Base-by-base conservation (phyloP, 37 sponge, comb jelly and placozoan species). In the Aplysina aerophoba region DNA sequence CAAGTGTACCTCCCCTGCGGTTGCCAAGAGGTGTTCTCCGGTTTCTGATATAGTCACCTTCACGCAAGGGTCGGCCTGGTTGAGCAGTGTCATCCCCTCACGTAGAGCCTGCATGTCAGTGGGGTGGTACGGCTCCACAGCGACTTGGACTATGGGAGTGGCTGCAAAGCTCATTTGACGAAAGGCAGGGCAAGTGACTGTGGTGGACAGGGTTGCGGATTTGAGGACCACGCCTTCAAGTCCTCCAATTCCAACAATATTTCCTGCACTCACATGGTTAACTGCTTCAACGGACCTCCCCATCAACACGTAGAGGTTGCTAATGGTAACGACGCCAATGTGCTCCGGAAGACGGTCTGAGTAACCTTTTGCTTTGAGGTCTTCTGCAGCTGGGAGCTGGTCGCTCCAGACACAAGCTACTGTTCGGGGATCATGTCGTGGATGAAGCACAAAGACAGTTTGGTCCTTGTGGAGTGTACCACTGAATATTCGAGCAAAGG, bases 1-100 rank as follows among this genome's bases (percentile, higher is more conserved):
- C 37, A 99, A 83, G 67, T 99, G 99, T 16, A 99, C 99, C 85
- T 99, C 99, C 30, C 99, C 99, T 0, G 97, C 92, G 13, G 95
- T 88, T 22, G 86, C 72, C 0, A 99, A 83, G 1, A 99, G 83
- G 61, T 91, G 90, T 60, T 99, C 99, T 14, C 99, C 99, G 1
- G 97, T 91, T 53, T 89, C 95, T 65, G 93, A 90, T 6, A 96
- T 84, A 13, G 71, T 82, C 20, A 90, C 75, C 71, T 95, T 89
- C 20, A 99, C 97, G 68, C 95, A 91, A 12, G 99, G 94, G 68
- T 99, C 99, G 20, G 95, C 92, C 65, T 95, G 94, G 71, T 95
- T 93, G 59, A 99, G 91, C 39, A 96, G 85, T 79, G 88, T 86
- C 88, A 98, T 86, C 3, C 99, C 99, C 39, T 81, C 30, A 15